Percentiles rank a stretch among this genome's conserved stretches.
Evolutionary conservation across 2,797 vertebrate genomes (phyloP).

Genomic region (Botia kubotai): DNA sequence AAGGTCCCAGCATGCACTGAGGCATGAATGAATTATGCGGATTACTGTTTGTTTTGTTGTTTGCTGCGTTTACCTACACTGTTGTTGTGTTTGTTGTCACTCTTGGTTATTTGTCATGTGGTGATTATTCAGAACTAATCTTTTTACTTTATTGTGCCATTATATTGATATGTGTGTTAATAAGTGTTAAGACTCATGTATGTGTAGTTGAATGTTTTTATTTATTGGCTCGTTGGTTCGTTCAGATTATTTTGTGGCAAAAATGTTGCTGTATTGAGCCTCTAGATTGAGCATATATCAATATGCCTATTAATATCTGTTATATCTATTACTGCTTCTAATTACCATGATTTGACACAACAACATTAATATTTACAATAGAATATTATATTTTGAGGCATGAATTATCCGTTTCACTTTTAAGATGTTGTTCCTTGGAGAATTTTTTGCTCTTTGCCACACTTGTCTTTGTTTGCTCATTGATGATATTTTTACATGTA

Average conservation of each 20-base stretch:
- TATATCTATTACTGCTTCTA: too few relatives aligned
- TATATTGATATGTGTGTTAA: not conserved
- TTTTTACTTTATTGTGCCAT: not conserved
- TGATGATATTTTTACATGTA: too few relatives aligned
- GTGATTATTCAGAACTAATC: not conserved
- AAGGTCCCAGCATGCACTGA: slow-evolving; percentile 5
- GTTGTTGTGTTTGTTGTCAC: not conserved
- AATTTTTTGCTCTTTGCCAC: too few relatives aligned
- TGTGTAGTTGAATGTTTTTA: not conserved
- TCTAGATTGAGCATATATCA: too few relatives aligned
- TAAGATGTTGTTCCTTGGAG: too few relatives aligned
- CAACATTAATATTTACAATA: not conserved
- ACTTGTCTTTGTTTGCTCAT: too few relatives aligned
- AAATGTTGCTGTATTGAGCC: too few relatives aligned
- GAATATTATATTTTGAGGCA: not conserved
- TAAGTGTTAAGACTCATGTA: not conserved
- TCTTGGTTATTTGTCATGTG: not conserved
- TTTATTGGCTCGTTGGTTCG: not conserved
- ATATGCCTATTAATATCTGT: too few relatives aligned
- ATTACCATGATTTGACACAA: too few relatives aligned
- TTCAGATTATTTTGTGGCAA: not conserved
- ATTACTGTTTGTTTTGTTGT: slow-evolving; percentile 9
- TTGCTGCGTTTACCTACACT: not conserved
- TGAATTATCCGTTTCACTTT: too few relatives aligned
- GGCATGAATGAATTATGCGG: slow-evolving; percentile 7